phyloP scores from a whole-genome alignment of 1,140 invertebrate genomes.

The Drosophila teissieri region DNA sequence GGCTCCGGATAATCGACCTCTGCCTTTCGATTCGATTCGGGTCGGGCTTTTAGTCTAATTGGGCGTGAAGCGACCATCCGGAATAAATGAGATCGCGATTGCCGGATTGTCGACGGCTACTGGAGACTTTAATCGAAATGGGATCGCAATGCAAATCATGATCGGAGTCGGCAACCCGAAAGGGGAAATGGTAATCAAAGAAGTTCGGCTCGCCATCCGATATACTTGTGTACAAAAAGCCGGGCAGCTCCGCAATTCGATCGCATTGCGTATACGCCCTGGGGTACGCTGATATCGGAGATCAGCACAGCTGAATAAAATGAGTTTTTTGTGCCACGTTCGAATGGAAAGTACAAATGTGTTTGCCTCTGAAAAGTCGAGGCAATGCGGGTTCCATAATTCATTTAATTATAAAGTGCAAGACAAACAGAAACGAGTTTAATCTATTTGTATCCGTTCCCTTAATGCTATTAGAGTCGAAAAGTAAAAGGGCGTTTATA shows the following conservation, averaged over 20 bases:
- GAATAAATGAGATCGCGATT: slow-evolving; percentile 45
- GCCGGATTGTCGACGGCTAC: background rate
- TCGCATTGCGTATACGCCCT: slow-evolving; percentile 38
- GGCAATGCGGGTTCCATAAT: background rate
- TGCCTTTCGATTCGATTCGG: slow-evolving; percentile 20
- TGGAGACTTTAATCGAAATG: slow-evolving; percentile 33
- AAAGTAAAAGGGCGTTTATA: background rate
- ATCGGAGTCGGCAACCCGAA: slow-evolving; percentile 1
- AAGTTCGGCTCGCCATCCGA: slow-evolving; percentile 15
- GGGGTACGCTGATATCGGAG: slow-evolving; percentile 6
- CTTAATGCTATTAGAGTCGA: background rate
- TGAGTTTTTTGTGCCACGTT: slow-evolving; percentile 4
- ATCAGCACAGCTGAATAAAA: slow-evolving; percentile 36
- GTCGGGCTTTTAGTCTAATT: slow-evolving; percentile 72
- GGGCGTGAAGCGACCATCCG: slow-evolving; percentile 59
- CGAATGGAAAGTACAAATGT: background rate
- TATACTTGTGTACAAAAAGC: slow-evolving; percentile 13
- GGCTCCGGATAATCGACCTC: slow-evolving; percentile 30
- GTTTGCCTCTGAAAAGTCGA: background rate
- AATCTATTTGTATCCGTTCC: too few species aligned
- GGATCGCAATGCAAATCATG: slow-evolving; percentile 26
- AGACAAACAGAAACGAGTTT: background rate
- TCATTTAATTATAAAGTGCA: background rate
- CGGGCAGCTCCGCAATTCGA: slow-evolving; percentile 11
- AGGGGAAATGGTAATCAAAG: slow-evolving; percentile 31